Conservation (phyloP, 2,113 vertebrate species). For the Addax nasomaculatus region DNA sequence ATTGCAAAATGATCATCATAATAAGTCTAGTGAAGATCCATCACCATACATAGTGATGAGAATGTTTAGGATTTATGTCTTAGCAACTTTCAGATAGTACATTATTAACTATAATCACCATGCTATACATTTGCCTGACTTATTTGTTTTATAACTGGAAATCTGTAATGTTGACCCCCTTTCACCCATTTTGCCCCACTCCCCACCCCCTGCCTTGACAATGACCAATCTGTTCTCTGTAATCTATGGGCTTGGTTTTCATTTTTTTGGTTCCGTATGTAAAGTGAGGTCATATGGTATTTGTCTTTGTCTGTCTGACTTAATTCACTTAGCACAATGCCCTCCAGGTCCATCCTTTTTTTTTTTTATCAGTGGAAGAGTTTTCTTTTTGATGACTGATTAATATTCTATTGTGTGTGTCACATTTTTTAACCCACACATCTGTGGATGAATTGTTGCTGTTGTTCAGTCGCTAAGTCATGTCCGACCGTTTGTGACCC, state of each 20-base stretch:
- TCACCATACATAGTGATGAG: background rate
- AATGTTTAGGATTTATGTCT: background rate
- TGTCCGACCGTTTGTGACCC: background rate
- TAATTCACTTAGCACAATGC: background rate
- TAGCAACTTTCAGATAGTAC: background rate
- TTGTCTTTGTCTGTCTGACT: background rate
- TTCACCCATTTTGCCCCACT: background rate
- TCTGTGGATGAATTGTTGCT: background rate
- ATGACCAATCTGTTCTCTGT: background rate
- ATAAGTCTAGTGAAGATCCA: background rate
- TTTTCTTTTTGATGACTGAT: background rate
- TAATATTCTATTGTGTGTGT: background rate
- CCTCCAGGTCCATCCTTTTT: background rate
- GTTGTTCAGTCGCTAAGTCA: background rate
- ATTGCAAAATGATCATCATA: background rate
- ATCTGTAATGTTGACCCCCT: background rate
- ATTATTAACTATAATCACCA: background rate
- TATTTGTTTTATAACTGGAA: background rate
- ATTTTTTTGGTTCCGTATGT: background rate
- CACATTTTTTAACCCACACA: background rate
- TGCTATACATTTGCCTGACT: background rate
- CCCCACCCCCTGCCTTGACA: background rate
- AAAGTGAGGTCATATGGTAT: background rate
- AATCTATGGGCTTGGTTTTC: background rate
- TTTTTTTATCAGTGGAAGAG: background rate